A percentile compares a stretch with the other conserved stretches of the same genome.
Conservation (phyloP, 2,113 vertebrate genomes). For the Chamaea fasciata region DNA sequence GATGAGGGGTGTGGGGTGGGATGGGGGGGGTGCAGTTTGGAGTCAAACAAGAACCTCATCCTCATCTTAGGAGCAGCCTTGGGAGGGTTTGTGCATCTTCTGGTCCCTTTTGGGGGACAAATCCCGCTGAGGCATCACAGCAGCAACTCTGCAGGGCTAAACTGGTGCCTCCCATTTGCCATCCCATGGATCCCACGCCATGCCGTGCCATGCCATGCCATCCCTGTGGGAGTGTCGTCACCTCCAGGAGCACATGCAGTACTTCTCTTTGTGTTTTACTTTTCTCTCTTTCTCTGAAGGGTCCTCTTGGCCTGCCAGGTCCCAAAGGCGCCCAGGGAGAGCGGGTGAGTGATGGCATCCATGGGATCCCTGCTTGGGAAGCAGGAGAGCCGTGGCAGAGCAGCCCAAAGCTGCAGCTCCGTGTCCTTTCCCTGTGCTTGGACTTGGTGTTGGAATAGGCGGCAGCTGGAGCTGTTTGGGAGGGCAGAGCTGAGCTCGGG, state of each 20-base stretch:
- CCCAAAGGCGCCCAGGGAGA: constrained; percentile 70
- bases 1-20: neutral
- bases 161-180: neutral
- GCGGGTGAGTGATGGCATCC: constrained; percentile 56
- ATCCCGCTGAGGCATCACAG: neutral
- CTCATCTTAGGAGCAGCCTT: neutral
- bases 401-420: neutral
- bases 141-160: neutral
- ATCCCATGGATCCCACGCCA: too few relatives aligned
- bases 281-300: constrained; percentile 62
- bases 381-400: fast-evolving
- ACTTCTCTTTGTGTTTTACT: neutral
- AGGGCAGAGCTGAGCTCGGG: neutral
- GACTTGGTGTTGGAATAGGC: fast-evolving
- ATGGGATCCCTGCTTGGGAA: neutral
- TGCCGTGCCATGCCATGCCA: too few relatives aligned
- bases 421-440: neutral
- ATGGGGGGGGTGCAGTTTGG: neutral
- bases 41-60: neutral
- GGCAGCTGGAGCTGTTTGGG: neutral
- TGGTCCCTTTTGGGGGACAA: neutral
- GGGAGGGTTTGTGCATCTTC: neutral
- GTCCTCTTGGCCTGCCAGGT: constrained; percentile 72
- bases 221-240: neutral
- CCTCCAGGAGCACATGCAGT: fast-evolving